Base-by-base conservation (phyloP, 2,113 vertebrate genomes). In the Anolis sagrei region DNA sequence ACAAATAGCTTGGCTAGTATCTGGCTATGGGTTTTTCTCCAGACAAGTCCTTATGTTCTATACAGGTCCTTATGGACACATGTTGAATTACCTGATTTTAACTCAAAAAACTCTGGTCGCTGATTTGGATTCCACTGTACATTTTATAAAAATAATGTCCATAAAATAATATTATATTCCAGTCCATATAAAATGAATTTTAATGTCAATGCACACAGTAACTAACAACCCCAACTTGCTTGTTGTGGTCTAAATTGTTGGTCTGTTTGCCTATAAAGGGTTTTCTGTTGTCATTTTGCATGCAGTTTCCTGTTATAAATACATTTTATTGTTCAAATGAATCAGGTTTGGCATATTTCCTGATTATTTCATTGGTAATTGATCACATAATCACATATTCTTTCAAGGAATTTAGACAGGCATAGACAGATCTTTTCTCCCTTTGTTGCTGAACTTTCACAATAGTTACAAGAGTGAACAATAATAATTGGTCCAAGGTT, bases 1-100 rank as follows among this genome's bases (percentile, higher is more conserved):
- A 82, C 78, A 78, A 54, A 87, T 72, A 76, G 13, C 14, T 69
- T 83, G 54, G 72, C 78, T 0, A n/a, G n/a, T n/a, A 0, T 54
- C 16, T 90, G 81, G 32, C 5, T 64, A 66, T 72, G 88, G 77
- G 76, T 51, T 72, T 87, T 62, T 3, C 74, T 54, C n/a, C 76
- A 54, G 34, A 80, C 18, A 2, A 32, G 18, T 85, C 2, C 49
- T 82, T 70, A 21, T 76, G 86, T 70, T 54, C n/a, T 51, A 54
- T 58, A 80, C 18, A 2, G 48, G 18, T 85, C 2, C 49, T 82
- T 70, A 21, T 76, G 86, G 85, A 16, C 84, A 74, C n/a, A 48
- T 14, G 19, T 72, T 29, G 9, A 64, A 19, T 7, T n/a, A 6
- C 23, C 64, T 79, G 4, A 25, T 72, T 87, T 51, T 51, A n/a